Evolutionary conservation across 2,888 invertebrate genomes (phyloP), one percentile per base, ranked within the genome.

Genomic region (Drosophila formosana): DNA sequence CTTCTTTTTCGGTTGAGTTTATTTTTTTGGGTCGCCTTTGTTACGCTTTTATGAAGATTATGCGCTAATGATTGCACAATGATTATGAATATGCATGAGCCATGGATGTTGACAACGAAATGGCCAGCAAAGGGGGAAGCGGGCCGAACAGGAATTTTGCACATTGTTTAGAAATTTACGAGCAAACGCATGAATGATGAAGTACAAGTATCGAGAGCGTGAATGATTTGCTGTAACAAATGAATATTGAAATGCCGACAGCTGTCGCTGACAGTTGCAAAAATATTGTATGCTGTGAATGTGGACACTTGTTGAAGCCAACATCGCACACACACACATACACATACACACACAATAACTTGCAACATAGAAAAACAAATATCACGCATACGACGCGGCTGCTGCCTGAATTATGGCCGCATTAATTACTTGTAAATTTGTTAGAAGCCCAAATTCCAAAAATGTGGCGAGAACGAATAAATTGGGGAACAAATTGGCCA

Each of bases 21-120:
- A 18, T 56, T 62, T 61, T 53, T 55, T 55, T 58, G 37, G 46
- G 25, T 9, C 52, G 58, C 72, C 80, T 76, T 82, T 83, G 84
- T 78, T 71, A 82, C 80, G 84, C 80, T 80, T 69, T 80, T 80
- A 82, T 72, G 69, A 78, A 83, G 83, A 85, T 84, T 84, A 85
- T 84, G 78, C 86, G 80, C 82, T 90, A 91, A 91, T 91, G 91
- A 91, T 91, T 90, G 86, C 89, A 90, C 90, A 91, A 91, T 91
- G 90, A 91, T 90, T 89, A 90, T 88, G 88, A 89, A 84, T 84
- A 84, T 84, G 83, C 85, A 84, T 84, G 81, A 84, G 81, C 72
- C 67, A 49, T 69, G 65, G 34, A 66, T 74, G 49, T 63, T 62
- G 71, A 61, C 57, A 61, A 65, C 18, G 28, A 28, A 0, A 28